A percentile compares a stretch with the other conserved stretches of the same genome.
These are phyloP conservation scores for Poeciliopsis gracilis DNA, from an alignment of 2,797 vertebrate genomes.

Conservation along the genomic window DNA sequence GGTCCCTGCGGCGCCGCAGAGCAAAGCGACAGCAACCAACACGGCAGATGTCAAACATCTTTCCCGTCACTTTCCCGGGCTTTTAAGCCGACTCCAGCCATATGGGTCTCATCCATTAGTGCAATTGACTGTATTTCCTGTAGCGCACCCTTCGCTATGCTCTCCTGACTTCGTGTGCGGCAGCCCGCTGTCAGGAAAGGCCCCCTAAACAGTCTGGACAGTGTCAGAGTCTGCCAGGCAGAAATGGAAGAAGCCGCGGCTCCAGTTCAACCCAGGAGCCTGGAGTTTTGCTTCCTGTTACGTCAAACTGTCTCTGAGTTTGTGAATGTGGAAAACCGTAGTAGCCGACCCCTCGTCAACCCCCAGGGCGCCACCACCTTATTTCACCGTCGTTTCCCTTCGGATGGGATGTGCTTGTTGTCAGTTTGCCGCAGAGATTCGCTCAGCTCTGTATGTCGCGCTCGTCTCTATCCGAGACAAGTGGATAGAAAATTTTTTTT, in stretches of 20 bases:
- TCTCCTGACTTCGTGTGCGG: constrained; percentile 13
- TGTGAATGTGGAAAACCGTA: constrained; percentile 17
- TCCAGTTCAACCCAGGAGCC: constrained; percentile 29
- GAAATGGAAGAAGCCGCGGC: constrained; percentile 1
- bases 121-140: constrained; percentile 17
- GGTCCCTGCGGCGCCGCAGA: constrained; percentile 21
- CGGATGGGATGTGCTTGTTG: constrained; percentile 25
- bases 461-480: constrained; percentile 2
- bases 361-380: constrained; percentile 42
- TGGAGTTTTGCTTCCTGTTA: constrained; percentile 28
- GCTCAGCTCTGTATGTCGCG: constrained; percentile 3
- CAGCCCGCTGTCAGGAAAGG: background rate
- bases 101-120: constrained; percentile 52
- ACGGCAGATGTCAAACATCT: constrained; percentile 61
- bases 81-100: constrained; percentile 54
- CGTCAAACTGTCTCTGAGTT: constrained; percentile 19
- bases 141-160: constrained; percentile 2
- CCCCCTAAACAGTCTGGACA: constrained; percentile 20
- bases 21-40: constrained; percentile 34
- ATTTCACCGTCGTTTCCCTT: constrained; percentile 58
- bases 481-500: background rate
- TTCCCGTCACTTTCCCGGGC: constrained; percentile 41
- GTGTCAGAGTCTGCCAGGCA: constrained; percentile 15
- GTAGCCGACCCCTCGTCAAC: constrained; percentile 13
- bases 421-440: constrained; percentile 29